Evolutionary conservation across 2,888 invertebrate genomes (phyloP), one percentile per base, ranked within the genome.

Genomic region (Caradrina kadenii): DNA sequence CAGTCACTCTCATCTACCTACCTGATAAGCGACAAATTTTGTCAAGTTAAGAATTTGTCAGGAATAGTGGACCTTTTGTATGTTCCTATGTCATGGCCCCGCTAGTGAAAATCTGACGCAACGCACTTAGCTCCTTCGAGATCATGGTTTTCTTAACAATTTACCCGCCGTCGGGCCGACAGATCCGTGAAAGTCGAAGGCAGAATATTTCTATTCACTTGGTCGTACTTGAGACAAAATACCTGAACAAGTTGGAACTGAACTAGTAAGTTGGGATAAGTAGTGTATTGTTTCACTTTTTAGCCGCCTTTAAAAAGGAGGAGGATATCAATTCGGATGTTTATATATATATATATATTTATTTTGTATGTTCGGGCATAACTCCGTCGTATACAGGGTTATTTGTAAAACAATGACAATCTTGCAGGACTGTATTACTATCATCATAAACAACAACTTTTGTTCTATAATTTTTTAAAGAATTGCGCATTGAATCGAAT

Each of bases 91-190:
- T 13, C 0, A 21, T 22, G 22, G 26, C 17, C 31, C 1, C 35
- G 39, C 26, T 26, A 26, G 75, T 69, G 79, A 80, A 80, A 80
- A 63, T 62, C 48, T 79, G 81, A 79, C 73, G 73, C 77, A 79
- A 79, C 48, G 4, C 73, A 77, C 73, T 79, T 81, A 79, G 69
- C 73, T 79, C 79, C 79, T 79, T 73, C 39, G 53, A 73, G 66
- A 71, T 55, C 66, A 73, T 31, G 49, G 63, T 79, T 73, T 81
- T 79, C 77, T 73, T 69, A 76, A 76, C 63, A 55, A 70, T 63
- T 75, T 77, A 63, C 48, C 19, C 49, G 31, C 63, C 10, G 61
- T 1, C 39, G 49, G 54, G 26, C 52, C 22, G 31, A 63, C 52
- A 58, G 59, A 56, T 39, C 55, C 50, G 76, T 76, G 76, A 76